Percentiles rank a stretch among this genome's conserved stretches.
Conservation (phyloP, 2,888 invertebrate genomes). For the Leptinotarsa rubiginosa region DNA sequence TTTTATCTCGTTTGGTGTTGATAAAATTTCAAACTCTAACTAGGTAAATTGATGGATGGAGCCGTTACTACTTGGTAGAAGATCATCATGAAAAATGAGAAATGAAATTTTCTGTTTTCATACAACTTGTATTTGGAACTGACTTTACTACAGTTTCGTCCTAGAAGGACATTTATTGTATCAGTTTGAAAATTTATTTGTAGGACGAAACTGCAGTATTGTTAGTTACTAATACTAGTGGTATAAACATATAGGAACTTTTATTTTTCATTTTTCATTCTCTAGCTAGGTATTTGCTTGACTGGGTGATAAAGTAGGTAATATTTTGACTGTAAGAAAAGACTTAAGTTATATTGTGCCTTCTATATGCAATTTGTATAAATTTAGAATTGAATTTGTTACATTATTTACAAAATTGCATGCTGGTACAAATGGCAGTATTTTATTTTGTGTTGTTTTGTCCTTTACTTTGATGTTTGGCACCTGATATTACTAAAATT, state of each 20-base stretch:
- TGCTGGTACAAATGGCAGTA: not conserved
- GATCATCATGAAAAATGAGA: too few relatives aligned
- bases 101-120: too few relatives aligned
- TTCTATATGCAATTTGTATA: slow-evolving; percentile 24
- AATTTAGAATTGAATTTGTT: not conserved
- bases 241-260: too few relatives aligned
- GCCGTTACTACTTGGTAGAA: too few relatives aligned
- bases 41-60: too few relatives aligned
- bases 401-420: not conserved
- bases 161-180: too few relatives aligned
- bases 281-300: not conserved
- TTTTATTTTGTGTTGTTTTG: not conserved
- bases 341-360: slow-evolving; percentile 32
- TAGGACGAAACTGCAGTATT: too few relatives aligned
- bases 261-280: too few relatives aligned
- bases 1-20: not conserved
- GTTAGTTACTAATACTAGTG: too few relatives aligned
- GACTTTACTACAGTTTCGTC: too few relatives aligned
- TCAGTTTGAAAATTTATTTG: too few relatives aligned
- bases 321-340: slow-evolving; percentile 18
- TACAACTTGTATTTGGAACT: too few relatives aligned
- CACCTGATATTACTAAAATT: not conserved
- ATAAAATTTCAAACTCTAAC: not conserved
- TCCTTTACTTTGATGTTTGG: not conserved
- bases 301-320: not conserved